Evolutionary conservation across 2,888 invertebrate species (phyloP).

Genomic region (Lasioglossum vierecki): DNA sequence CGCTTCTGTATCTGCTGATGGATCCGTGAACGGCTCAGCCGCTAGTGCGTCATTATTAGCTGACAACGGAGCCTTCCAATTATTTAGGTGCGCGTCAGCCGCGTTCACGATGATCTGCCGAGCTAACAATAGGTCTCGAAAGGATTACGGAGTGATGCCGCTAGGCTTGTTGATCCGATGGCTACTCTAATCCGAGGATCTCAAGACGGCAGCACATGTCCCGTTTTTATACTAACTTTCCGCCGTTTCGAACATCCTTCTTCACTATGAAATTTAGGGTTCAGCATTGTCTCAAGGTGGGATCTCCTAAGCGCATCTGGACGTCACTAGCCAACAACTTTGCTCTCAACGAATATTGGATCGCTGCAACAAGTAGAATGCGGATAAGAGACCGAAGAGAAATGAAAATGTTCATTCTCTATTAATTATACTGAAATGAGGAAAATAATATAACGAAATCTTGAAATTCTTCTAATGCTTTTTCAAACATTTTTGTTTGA

Average conservation of each 20-base stretch:
- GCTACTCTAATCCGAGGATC: constrained; percentile 23
- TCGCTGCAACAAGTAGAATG: too few species aligned
- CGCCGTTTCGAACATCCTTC: not conserved
- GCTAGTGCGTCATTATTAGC: constrained; percentile 57
- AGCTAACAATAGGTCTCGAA: constrained; percentile 40
- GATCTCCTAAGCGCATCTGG: too few species aligned
- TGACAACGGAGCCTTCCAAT: constrained; percentile 53
- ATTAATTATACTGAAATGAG: too few species aligned
- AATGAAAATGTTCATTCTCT: too few species aligned
- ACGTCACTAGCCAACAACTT: too few species aligned
- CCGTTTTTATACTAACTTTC: not conserved
- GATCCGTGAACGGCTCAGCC: constrained; percentile 38
- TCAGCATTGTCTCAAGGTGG: too few species aligned
- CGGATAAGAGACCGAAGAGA: too few species aligned
- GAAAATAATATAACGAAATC: too few species aligned
- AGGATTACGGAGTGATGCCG: constrained; percentile 38
- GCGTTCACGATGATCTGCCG: constrained; percentile 26
- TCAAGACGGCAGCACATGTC: not conserved
- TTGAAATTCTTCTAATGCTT: too few species aligned
- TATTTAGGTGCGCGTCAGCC: constrained; percentile 50
- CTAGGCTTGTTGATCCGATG: constrained; percentile 27
- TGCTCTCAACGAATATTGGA: too few species aligned
- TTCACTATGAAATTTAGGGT: too few species aligned
- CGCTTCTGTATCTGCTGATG: constrained; percentile 28
- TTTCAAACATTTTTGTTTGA: too few species aligned